Conservation (phyloP, 2,797 vertebrate genomes). For the Spinus olivaceus region DNA sequence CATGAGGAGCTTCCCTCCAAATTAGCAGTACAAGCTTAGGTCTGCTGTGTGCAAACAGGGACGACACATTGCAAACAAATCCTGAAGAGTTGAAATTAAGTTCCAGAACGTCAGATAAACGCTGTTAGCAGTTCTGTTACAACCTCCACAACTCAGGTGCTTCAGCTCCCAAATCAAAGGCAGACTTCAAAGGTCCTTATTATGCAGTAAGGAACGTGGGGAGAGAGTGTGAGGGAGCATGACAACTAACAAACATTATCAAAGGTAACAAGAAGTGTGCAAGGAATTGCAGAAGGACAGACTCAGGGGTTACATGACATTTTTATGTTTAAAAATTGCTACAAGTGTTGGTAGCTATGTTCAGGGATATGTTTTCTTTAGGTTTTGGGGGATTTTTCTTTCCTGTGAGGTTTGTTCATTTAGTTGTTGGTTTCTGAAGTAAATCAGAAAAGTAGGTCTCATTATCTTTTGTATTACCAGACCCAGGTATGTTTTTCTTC, state of each 20-base stretch:
- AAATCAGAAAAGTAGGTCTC: background rate
- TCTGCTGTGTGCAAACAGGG: conserved; percentile 13
- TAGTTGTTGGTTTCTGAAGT: background rate
- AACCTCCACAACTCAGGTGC: background rate
- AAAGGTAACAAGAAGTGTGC: conserved; percentile 13
- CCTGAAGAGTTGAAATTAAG: background rate
- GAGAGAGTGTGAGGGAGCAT: background rate
- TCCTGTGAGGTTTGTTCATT: background rate
- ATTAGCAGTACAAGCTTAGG: background rate
- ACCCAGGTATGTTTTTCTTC: background rate
- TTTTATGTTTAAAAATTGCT: background rate
- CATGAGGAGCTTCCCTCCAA: background rate
- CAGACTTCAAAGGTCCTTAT: conserved; percentile 38
- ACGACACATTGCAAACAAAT: conserved; percentile 1
- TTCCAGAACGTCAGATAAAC: background rate
- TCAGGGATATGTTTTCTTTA: background rate
- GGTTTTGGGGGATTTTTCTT: background rate
- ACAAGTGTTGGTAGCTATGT: background rate
- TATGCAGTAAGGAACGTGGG: background rate
- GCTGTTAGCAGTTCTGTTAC: conserved; percentile 2
- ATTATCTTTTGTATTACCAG: background rate
- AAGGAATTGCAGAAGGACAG: background rate
- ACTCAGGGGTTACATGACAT: background rate
- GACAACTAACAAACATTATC: conserved; percentile 38
- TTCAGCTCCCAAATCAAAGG: conserved; percentile 30